Percentiles rank a stretch among this genome's conserved stretches.
Conservation (phyloP, 92 coral and sea anemone species). For the Meandrina meandrites region DNA sequence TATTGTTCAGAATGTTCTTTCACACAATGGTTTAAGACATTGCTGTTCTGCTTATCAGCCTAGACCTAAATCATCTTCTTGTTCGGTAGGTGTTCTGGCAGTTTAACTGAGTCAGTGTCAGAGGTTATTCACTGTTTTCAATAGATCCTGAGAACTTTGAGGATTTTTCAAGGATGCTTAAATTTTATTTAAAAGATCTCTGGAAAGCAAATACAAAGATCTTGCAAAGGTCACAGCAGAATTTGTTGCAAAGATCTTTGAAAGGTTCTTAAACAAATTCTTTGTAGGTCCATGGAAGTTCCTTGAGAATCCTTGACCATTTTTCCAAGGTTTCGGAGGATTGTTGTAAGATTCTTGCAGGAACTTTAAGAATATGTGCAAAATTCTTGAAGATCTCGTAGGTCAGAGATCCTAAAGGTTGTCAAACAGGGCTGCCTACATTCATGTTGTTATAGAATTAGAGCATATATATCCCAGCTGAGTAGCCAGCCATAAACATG, state of each 20-base stretch:
- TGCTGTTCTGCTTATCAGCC: slow-evolving; percentile 86
- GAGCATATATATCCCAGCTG: too few species aligned
- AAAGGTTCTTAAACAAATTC: background rate
- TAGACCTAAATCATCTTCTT: slow-evolving; percentile 63
- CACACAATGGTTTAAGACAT: slow-evolving; percentile 80
- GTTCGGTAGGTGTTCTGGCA: slow-evolving; percentile 64
- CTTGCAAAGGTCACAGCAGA: background rate
- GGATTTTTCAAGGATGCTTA: background rate
- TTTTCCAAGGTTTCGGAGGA: background rate
- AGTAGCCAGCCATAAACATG: too few species aligned
- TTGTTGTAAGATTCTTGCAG: too few species aligned
- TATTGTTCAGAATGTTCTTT: slow-evolving; percentile 82
- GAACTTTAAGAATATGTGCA: too few species aligned
- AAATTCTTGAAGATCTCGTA: too few species aligned
- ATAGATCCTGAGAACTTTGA: too few species aligned
- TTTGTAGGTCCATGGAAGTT: background rate
- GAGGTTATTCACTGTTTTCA: too few species aligned
- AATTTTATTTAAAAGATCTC: background rate
- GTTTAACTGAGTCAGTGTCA: too few species aligned
- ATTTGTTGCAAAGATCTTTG: too few species aligned
- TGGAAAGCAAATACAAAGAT: background rate
- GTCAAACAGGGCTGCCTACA: too few species aligned
- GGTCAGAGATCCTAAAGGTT: background rate
- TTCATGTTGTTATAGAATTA: too few species aligned
- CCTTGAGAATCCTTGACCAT: background rate